Evolutionary conservation across 2,113 vertebrate genomes (phyloP), one percentile per base, ranked within the genome.

Genomic region (Solea senegalensis): DNA sequence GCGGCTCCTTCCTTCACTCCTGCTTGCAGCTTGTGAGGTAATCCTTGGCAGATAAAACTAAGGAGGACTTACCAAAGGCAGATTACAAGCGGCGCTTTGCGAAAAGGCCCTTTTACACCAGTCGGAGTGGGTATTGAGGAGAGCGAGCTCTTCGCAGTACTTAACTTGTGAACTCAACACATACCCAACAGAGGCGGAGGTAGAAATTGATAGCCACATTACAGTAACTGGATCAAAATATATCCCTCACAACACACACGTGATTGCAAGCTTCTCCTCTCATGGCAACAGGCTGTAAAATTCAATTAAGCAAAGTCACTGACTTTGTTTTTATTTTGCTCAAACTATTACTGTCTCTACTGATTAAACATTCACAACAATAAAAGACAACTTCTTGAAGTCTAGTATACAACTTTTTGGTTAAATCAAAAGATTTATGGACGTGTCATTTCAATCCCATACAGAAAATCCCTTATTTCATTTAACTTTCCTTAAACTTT

Each of bases 41-140:
- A 94, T 94, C 92, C 91, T 85, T 89, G 90, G 87, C 91, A 91
- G 91, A 92, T 92, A 93, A 92, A 93, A 93, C 92, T 92, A 93
- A 93, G 86, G 91, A 92, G 91, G 89, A 90, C 86, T 92, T 93
- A 93, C 92, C 88, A 88, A 90, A 93, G 92, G 85, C 91, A 93
- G 92, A 93, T 93, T 94, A 93, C 90, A 86, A 89, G 92, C 65
- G 62, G 86, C 80, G 89, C 90, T 92, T 92, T 91, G 91, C 89
- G 85, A 88, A 90, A 89, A 88, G 83, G 88, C 89, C 80, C 87
- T 90, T 89, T 89, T 91, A 90, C 89, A 92, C 83, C 89, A 85
- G 83, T 78, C 88, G 79, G 86, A 77, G 68, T 78, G 89, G 88
- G 85, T 86, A 91, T 88, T 89, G 88, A 86, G 81, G 83, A 88